These are phyloP conservation scores for Lates japonicus DNA, from an alignment of 2,797 vertebrate genomes.

Conservation along the genomic window DNA sequence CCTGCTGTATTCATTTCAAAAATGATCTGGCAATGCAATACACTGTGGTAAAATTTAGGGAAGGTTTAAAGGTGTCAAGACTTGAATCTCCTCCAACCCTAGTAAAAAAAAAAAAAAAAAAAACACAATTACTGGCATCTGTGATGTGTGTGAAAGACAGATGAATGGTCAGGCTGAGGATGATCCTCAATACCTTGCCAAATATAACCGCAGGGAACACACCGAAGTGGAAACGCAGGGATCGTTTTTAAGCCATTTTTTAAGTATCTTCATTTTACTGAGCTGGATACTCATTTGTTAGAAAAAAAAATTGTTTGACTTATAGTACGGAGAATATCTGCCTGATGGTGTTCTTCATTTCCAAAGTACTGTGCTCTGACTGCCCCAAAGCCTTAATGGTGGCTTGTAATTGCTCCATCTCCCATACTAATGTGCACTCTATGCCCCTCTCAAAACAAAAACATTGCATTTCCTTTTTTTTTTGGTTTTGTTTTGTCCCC, in stretches of 20 bases:
- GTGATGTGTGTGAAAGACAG: constrained; percentile 35
- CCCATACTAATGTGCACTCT: constrained; percentile 85
- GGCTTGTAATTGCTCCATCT: constrained; percentile 85
- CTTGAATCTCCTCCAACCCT: constrained; percentile 26
- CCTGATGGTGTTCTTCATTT: constrained; percentile 61
- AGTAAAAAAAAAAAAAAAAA: constrained; percentile 35
- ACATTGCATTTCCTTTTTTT: constrained; percentile 76
- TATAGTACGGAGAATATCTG: constrained; percentile 28
- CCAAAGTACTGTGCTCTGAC: constrained; percentile 60
- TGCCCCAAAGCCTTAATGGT: constrained; percentile 75
- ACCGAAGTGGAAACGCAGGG: background rate
- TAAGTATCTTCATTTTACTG: constrained; percentile 12
- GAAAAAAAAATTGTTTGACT: constrained; percentile 17
- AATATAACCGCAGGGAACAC: constrained; percentile 11
- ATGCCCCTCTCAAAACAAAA: constrained; percentile 82
- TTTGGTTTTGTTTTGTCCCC: background rate
- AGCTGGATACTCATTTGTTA: constrained; percentile 16
- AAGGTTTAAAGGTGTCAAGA: constrained; percentile 48
- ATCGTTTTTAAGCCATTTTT: constrained; percentile 9
- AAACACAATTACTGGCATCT: constrained; percentile 45
- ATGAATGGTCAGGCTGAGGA: constrained; percentile 22
- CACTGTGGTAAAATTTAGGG: constrained; percentile 35
- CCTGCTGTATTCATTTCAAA: constrained; percentile 35
- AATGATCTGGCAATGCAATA: constrained; percentile 36
- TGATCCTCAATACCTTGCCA: background rate